phyloP scores from a whole-genome alignment of 2,888 invertebrate genomes.

The Capitulum mitella region DNA sequence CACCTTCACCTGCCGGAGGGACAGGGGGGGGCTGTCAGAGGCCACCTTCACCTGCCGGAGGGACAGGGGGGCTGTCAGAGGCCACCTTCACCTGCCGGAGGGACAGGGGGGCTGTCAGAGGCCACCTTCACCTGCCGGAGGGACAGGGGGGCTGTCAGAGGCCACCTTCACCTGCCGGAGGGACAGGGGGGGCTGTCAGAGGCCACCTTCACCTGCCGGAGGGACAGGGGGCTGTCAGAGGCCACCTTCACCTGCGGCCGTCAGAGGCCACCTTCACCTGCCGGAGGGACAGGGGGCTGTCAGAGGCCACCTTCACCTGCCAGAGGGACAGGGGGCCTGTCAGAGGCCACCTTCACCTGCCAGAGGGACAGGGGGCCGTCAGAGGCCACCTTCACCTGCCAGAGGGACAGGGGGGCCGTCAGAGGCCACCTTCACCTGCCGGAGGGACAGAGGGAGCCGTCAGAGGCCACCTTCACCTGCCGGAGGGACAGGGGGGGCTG shows the following conservation, averaged over 20 bases:
- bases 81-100: slow-evolving; percentile 22
- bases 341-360: background rate
- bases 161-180: slow-evolving; percentile 20
- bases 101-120: slow-evolving; percentile 44
- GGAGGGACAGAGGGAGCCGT: background rate
- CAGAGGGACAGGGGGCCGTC: background rate
- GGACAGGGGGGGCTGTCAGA: background rate
- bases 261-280: slow-evolving; percentile 1
- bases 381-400: background rate
- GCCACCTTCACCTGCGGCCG: too few relatives aligned
- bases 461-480: background rate
- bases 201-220: background rate
- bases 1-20: slow-evolving; percentile 48
- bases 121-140: slow-evolving; percentile 40
- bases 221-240: slow-evolving; percentile 36
- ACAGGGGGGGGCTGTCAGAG: slow-evolving; percentile 80
- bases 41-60: slow-evolving; percentile 47
- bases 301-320: too few relatives aligned
- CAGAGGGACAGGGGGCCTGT: slow-evolving; percentile 67
- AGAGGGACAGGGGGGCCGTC: background rate
- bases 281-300: slow-evolving; percentile 33
- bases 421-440: background rate
- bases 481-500: background rate
- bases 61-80: slow-evolving; percentile 41
- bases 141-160: slow-evolving; percentile 41